Percentiles rank a stretch among this genome's conserved stretches.
phyloP scores from a whole-genome alignment of 1,140 invertebrate genomes.

The Homalodisca vitripennis region DNA sequence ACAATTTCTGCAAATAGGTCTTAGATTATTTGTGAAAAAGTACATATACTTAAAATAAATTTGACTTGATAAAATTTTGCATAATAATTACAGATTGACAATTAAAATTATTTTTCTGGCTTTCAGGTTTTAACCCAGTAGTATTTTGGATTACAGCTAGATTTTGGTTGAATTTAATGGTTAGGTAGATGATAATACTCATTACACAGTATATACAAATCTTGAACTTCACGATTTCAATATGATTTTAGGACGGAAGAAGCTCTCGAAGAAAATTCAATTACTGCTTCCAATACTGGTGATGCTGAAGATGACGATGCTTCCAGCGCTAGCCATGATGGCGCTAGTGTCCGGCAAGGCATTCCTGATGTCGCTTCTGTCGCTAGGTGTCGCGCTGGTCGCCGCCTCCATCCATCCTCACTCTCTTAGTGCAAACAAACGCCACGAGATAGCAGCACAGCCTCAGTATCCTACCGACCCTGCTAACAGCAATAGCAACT shows the following conservation, averaged over 20 bases:
- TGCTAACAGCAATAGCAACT: constrained; percentile 1
- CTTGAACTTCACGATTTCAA: too few relatives aligned
- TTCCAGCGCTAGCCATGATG: constrained; percentile 23
- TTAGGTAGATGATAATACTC: too few relatives aligned
- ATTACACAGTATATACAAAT: too few relatives aligned
- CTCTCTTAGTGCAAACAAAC: constrained; percentile 1
- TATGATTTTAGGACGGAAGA: constrained; percentile 15
- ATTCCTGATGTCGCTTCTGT: constrained; percentile 7
- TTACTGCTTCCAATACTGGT: not conserved
- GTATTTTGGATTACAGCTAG: too few relatives aligned
- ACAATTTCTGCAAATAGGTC: too few relatives aligned
- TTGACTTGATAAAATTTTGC: too few relatives aligned
- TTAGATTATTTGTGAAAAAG: too few relatives aligned
- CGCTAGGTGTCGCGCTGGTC: constrained; percentile 2
- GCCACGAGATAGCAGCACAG: not conserved
- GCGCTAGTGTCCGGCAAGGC: constrained; percentile 30
- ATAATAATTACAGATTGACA: too few relatives aligned
- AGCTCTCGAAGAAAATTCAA: constrained; percentile 16
- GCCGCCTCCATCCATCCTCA: not conserved
- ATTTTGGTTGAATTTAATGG: too few relatives aligned
- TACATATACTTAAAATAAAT: too few relatives aligned
- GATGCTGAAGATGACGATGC: constrained; percentile 18
- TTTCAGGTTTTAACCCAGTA: too few relatives aligned
- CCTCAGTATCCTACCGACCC: not conserved
- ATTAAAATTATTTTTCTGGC: too few relatives aligned